A percentile compares a stretch with the other conserved stretches of the same genome.
phyloP scores from a whole-genome alignment of 2,888 invertebrate species.

The Lasius platythorax region DNA sequence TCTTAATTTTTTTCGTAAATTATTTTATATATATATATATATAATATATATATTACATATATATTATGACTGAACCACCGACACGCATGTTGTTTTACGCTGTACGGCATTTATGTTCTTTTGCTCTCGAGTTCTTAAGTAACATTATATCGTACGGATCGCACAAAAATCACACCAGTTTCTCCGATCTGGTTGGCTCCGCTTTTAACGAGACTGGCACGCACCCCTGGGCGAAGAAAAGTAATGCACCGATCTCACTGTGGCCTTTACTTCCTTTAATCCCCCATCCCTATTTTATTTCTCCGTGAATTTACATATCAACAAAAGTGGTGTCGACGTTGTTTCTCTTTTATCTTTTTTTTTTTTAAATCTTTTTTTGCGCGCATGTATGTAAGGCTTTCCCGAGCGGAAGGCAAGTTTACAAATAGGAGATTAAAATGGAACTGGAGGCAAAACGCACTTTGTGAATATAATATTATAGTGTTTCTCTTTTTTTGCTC shows the following conservation, averaged over 20 bases:
- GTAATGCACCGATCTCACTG: constrained; percentile 75
- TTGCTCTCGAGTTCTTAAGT: constrained; percentile 79
- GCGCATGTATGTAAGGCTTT: constrained; percentile 58
- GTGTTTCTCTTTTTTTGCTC: constrained; percentile 53
- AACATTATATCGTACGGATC: constrained; percentile 82
- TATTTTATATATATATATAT: constrained; percentile 80
- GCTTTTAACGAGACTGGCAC: constrained; percentile 72
- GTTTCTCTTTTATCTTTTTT: constrained; percentile 29
- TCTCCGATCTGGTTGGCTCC: constrained; percentile 73
- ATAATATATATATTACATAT: constrained; percentile 85
- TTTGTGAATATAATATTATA: constrained; percentile 68
- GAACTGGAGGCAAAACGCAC: constrained; percentile 74
- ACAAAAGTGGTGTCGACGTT: constrained; percentile 85
- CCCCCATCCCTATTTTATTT: constrained; percentile 66
- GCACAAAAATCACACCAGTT: constrained; percentile 82
- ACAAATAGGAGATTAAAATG: constrained; percentile 74
- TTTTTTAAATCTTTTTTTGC: constrained; percentile 60
- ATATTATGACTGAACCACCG: constrained; percentile 85
- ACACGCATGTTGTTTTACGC: constrained; percentile 74
- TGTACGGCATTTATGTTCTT: constrained; percentile 74
- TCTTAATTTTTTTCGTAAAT: constrained; percentile 78
- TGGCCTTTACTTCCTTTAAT: constrained; percentile 68
- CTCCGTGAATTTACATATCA: constrained; percentile 74
- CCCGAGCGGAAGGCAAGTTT: constrained; percentile 70
- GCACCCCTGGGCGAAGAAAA: constrained; percentile 75